These are phyloP conservation scores for Poecilus cupreus DNA, from an alignment of 2,888 invertebrate genomes.

Conservation along the genomic window DNA sequence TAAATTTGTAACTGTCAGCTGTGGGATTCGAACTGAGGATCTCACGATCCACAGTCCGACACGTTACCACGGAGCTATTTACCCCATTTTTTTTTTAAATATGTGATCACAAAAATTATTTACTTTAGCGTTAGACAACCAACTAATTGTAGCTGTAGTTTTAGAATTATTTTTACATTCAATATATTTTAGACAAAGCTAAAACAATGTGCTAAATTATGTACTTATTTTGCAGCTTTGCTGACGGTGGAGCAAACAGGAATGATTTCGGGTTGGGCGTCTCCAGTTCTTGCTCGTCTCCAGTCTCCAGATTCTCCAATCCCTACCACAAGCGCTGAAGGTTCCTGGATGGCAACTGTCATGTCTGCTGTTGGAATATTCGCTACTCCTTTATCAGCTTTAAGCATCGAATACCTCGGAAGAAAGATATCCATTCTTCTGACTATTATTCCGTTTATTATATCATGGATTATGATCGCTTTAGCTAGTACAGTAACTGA, in stretches of 20 bases:
- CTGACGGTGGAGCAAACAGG: constrained; percentile 30
- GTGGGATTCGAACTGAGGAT: too few species aligned
- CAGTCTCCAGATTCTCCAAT: neutral
- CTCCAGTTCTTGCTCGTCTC: neutral
- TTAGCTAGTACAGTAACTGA: neutral
- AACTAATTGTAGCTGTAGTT: too few species aligned
- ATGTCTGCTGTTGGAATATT: constrained; percentile 28
- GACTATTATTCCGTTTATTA: constrained; percentile 1
- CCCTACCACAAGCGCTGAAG: constrained; percentile 5
- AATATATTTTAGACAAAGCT: too few species aligned
- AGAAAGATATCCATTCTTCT: neutral
- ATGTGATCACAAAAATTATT: too few species aligned
- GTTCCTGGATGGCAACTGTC: constrained; percentile 37
- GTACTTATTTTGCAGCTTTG: neutral
- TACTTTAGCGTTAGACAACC: too few species aligned
- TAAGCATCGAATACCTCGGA: constrained; percentile 1
- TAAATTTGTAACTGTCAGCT: too few species aligned
- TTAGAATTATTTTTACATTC: too few species aligned
- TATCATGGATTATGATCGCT: constrained; percentile 17
- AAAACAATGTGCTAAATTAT: too few species aligned
- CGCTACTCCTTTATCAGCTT: neutral
- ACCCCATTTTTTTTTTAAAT: too few species aligned
- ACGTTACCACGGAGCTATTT: too few species aligned
- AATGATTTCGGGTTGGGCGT: constrained; percentile 22
- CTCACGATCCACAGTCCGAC: too few species aligned